Percentiles rank a stretch among this genome's conserved stretches.
phyloP scores from a whole-genome alignment of 1,140 invertebrate genomes.

The Hypsibius dujardini region DNA sequence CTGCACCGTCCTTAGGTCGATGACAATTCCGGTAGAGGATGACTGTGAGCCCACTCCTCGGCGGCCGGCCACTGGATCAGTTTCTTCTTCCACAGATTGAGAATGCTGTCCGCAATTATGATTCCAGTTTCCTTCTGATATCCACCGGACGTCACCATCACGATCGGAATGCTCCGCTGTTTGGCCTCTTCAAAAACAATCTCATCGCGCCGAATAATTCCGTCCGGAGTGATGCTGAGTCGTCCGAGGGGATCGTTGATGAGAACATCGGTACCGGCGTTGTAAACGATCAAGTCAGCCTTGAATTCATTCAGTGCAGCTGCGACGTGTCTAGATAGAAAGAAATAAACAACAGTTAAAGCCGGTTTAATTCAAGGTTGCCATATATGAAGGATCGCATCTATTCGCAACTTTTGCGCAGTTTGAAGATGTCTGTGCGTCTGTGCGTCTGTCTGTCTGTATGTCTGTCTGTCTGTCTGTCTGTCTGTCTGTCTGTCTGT shows the following conservation, averaged over 20 bases:
- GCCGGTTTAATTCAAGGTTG: no score
- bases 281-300: constrained; percentile 63
- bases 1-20: no score
- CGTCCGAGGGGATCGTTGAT: constrained; percentile 54
- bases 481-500: no score
- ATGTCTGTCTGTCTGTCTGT: no score
- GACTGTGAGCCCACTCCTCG: background rate
- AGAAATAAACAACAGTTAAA: background rate
- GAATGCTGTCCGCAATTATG: constrained; percentile 61
- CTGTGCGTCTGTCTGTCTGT: no score
- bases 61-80: constrained; percentile 26
- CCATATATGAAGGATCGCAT: no score
- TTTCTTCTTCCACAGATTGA: constrained; percentile 41
- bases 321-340: constrained; percentile 37
- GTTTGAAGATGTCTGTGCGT: no score
- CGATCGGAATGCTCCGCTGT: constrained; percentile 48
- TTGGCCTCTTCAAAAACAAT: constrained; percentile 55
- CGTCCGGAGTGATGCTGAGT: constrained; percentile 35
- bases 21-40: no score
- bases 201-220: constrained; percentile 60
- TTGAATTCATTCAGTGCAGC: constrained; percentile 50
- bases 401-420: no score
- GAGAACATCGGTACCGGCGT: constrained; percentile 68
- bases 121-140: constrained; percentile 53
- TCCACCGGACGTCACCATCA: constrained; percentile 73